Conservation (phyloP, 2,888 invertebrate genomes). For the Pristionchus exspectatus region DNA sequence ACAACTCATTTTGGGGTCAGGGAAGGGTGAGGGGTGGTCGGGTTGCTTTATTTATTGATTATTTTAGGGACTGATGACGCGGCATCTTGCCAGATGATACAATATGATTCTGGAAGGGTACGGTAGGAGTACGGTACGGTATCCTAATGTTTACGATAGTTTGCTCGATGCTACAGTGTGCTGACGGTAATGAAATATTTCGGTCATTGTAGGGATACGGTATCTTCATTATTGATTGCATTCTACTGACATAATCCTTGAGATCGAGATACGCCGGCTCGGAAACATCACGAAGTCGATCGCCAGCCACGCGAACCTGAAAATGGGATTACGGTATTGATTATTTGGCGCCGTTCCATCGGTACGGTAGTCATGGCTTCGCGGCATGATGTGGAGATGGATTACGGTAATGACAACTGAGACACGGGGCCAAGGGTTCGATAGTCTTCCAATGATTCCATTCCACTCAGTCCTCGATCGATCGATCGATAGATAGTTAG, state of each 20-base stretch:
- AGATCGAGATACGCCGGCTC: slow-evolving; percentile 50
- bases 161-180: too few relatives aligned
- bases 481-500: too few relatives aligned
- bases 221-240: neutral
- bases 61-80: too few relatives aligned
- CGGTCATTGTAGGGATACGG: neutral
- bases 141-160: too few relatives aligned
- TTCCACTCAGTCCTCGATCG: slow-evolving; percentile 71
- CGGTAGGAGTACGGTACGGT: too few relatives aligned
- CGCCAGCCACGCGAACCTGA: slow-evolving; percentile 27
- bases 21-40: neutral
- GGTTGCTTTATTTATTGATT: neutral
- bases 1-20: neutral
- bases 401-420: too few relatives aligned
- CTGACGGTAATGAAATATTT: neutral
- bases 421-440: neutral
- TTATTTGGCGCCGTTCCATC: neutral
- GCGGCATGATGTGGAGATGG: neutral
- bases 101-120: too few relatives aligned
- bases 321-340: neutral
- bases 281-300: slow-evolving; percentile 32
- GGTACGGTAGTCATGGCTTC: neutral
- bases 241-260: slow-evolving; percentile 16
- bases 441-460: too few relatives aligned
- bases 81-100: too few relatives aligned